Percentiles rank a stretch among this genome's conserved stretches.
phyloP scores from a whole-genome alignment of 2,113 vertebrate species.

The Corythornis cristatus region DNA sequence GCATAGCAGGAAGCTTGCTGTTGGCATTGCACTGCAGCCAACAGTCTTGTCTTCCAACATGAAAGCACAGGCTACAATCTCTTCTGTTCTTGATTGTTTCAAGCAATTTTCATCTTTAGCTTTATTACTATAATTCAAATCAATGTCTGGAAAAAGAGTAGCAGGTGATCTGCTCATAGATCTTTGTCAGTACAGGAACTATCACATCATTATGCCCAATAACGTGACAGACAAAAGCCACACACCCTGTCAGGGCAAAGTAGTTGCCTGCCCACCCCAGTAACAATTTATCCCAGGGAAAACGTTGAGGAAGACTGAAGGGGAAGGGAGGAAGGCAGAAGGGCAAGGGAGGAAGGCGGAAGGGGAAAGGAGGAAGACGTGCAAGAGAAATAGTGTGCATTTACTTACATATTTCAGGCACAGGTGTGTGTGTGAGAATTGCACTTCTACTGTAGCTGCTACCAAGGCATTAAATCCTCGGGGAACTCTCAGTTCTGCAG shows the following conservation, averaged over 20 bases:
- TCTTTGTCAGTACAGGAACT: not conserved
- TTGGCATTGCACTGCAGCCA: not conserved
- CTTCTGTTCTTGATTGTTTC: not conserved
- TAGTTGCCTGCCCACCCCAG: not conserved
- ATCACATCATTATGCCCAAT: rapidly evolving
- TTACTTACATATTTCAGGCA: not conserved
- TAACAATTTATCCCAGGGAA: not conserved
- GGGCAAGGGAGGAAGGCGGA: not conserved
- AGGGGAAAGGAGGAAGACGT: not conserved
- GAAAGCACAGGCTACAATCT: not conserved
- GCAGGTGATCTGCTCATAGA: not conserved
- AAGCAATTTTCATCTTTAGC: not conserved
- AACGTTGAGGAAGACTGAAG: not conserved
- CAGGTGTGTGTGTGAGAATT: not conserved
- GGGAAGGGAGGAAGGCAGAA: not conserved
- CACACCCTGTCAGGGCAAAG: not conserved
- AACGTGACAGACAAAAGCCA: not conserved
- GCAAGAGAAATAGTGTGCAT: rapidly evolving
- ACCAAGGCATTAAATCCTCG: not conserved
- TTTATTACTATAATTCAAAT: not conserved
- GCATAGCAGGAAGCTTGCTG: not conserved
- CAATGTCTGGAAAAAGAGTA: not conserved
- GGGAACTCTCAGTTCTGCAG: not conserved
- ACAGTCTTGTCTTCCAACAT: not conserved
- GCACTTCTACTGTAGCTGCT: not conserved